Percentiles rank a stretch among this genome's conserved stretches.
These are phyloP conservation scores for Mesocentrotus franciscanus DNA, from an alignment of 53 echinoderm and acorn worm species.

Conservation along the genomic window DNA sequence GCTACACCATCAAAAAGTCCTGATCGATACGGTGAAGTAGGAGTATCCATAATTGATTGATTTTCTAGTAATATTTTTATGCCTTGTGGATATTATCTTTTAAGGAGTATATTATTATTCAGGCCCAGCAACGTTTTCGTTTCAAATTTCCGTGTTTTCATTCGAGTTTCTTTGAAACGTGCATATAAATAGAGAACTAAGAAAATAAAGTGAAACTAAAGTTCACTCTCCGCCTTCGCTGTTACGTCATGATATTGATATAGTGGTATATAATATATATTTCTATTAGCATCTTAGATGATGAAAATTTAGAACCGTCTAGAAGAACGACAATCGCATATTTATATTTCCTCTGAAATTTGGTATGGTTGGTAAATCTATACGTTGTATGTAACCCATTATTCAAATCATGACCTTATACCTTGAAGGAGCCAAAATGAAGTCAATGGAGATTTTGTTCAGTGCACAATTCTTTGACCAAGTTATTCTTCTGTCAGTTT, in stretches of 20 bases:
- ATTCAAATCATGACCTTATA: constrained; percentile 39
- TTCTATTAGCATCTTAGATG: neutral
- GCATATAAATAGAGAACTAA: neutral
- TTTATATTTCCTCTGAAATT: neutral
- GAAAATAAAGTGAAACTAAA: neutral
- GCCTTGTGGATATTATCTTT: neutral
- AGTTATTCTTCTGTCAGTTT: neutral
- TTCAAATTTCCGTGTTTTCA: neutral
- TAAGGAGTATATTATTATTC: neutral
- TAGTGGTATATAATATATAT: neutral
- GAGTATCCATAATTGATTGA: neutral
- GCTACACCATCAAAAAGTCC: neutral
- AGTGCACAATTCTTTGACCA: constrained; percentile 6
- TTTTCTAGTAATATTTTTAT: neutral
- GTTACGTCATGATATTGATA: neutral
- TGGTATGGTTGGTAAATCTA: constrained; percentile 3
- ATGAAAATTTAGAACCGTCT: neutral
- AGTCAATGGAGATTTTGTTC: neutral
- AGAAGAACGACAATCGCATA: neutral
- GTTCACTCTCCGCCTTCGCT: neutral
- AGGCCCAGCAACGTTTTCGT: neutral
- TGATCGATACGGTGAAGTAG: neutral
- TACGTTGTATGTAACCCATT: constrained; percentile 17
- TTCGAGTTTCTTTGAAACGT: neutral
- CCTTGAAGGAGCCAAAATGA: neutral